Percentiles rank a stretch among this genome's conserved stretches.
Conservation (phyloP, 2,797 vertebrate species). For the Mareca strepera region DNA sequence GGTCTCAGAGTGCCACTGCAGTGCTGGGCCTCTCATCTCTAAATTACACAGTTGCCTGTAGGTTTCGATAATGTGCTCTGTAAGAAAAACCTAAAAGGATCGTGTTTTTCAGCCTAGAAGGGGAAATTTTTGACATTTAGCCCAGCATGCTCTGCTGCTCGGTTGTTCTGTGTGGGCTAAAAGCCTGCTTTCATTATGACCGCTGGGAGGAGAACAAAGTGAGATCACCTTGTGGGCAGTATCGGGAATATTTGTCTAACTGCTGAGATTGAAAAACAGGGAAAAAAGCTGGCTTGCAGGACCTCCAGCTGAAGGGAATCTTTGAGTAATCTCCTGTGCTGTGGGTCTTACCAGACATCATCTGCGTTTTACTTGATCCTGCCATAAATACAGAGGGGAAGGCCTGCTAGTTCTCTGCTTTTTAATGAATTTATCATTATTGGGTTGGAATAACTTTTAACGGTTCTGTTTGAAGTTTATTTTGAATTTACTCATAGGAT, state of each 20-base stretch:
- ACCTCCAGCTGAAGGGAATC: neutral
- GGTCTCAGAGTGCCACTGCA: neutral
- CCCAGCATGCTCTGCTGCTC: neutral
- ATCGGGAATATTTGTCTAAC: neutral
- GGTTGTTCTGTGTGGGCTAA: rapidly evolving
- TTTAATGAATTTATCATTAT: neutral
- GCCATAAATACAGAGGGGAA: neutral
- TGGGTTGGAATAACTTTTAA: neutral
- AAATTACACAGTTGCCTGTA: neutral
- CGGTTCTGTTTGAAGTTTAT: neutral
- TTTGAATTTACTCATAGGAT: neutral
- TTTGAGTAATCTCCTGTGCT: neutral
- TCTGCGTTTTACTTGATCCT: neutral
- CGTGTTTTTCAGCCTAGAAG: neutral
- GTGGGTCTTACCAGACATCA: neutral
- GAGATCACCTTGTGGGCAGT: neutral
- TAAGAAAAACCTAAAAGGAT: neutral
- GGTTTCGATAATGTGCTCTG: neutral
- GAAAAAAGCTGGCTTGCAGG: neutral
- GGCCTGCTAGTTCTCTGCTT: neutral
- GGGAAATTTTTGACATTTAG: neutral
- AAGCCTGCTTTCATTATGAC: neutral
- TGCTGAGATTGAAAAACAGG: neutral
- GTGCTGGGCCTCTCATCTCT: neutral
- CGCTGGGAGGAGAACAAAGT: neutral